A percentile compares a stretch with the other conserved stretches of the same genome.
phyloP scores from a whole-genome alignment of 2,797 vertebrate species.

The Epinephelus malabaricus region DNA sequence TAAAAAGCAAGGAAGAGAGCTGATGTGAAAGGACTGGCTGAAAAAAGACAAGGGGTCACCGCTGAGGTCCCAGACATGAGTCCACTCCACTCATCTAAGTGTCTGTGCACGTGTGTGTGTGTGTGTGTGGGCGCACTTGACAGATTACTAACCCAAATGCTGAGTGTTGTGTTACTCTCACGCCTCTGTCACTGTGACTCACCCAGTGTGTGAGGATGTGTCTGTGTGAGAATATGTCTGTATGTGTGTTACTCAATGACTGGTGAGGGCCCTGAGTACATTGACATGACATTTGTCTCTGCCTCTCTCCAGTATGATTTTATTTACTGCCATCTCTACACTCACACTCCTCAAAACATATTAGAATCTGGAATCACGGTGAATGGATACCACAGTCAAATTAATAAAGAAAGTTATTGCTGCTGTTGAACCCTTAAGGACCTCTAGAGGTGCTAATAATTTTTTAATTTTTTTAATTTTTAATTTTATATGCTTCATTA shows the following conservation, averaged over 20 bases:
- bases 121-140: conserved; percentile 29
- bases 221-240: conserved; percentile 42
- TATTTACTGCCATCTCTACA: conserved; percentile 33
- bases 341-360: too few species aligned
- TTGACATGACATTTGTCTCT: conserved; percentile 73
- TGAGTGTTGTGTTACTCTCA: conserved; percentile 69
- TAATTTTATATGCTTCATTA: too few species aligned
- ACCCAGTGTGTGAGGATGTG: conserved; percentile 45
- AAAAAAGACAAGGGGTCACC: conserved; percentile 67
- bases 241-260: conserved; percentile 70
- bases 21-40: conserved; percentile 65
- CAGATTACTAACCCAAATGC: conserved; percentile 71
- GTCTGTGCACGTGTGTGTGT: conserved; percentile 10
- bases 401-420: too few species aligned
- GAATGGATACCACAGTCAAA: too few species aligned
- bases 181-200: conserved; percentile 71
- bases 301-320: conserved; percentile 54
- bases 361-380: too few species aligned
- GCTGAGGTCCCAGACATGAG: conserved; percentile 56
- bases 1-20: conserved; percentile 29
- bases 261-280: conserved; percentile 68
- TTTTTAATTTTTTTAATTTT: too few species aligned
- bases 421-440: too few species aligned
- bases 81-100: conserved; percentile 70
- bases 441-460: too few species aligned